A percentile compares a stretch with the other conserved stretches of the same genome.
Evolutionary conservation across 2,797 vertebrate genomes (phyloP).

Genomic region (Serranus cabrilla): DNA sequence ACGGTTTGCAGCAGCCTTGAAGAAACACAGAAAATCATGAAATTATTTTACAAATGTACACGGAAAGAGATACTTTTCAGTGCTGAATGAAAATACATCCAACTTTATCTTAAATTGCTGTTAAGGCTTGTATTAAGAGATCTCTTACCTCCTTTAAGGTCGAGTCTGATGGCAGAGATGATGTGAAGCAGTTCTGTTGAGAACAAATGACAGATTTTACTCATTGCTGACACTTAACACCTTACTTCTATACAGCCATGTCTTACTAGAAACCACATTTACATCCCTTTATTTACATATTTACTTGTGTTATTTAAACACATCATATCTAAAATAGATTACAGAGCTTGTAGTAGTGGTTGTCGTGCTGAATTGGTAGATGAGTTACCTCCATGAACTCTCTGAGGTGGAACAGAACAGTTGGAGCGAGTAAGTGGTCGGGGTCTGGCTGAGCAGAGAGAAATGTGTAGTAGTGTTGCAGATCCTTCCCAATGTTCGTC

Average conservation of each 20-base stretch:
- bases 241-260: too few relatives aligned
- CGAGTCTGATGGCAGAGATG: slow-evolving; percentile 15
- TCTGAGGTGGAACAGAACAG: slow-evolving; percentile 65
- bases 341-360: not conserved
- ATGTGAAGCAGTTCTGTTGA: slow-evolving; percentile 78
- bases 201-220: slow-evolving; percentile 16
- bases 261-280: not conserved
- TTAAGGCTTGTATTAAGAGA: not conserved
- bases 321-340: not conserved
- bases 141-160: slow-evolving; percentile 55
- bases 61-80: too few relatives aligned
- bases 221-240: too few relatives aligned
- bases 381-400: slow-evolving; percentile 77
- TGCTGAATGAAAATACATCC: too few relatives aligned
- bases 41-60: not conserved
- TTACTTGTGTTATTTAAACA: not conserved
- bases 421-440: slow-evolving; percentile 32
- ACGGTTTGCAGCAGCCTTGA: slow-evolving; percentile 38
- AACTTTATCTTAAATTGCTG: not conserved
- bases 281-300: not conserved
- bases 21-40: not conserved
- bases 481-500: slow-evolving; percentile 75
- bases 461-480: slow-evolving; percentile 70
- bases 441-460: slow-evolving; percentile 60
- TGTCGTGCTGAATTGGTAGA: not conserved